phyloP scores from a whole-genome alignment of 2,113 vertebrate genomes.

The Halcyon malimbica region DNA sequence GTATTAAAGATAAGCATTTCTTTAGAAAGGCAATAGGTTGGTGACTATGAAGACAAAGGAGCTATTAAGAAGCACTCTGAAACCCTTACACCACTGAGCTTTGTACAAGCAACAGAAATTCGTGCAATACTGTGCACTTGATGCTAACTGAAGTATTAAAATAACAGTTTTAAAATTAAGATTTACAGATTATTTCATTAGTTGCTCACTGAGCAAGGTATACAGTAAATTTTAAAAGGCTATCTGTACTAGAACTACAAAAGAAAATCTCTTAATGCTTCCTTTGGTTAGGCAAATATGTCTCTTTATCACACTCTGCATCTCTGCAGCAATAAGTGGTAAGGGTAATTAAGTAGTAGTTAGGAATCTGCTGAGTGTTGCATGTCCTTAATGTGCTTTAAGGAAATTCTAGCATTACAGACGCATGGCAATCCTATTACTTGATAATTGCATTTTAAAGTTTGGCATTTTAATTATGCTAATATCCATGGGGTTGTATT shows the following conservation, averaged over 20 bases:
- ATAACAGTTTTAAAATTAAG: not conserved
- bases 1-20: not conserved
- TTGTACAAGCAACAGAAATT: not conserved
- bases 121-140: not conserved
- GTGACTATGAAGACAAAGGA: not conserved
- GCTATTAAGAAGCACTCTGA: not conserved
- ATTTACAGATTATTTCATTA: not conserved
- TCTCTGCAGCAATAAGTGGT: constrained; percentile 6
- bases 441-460: constrained; percentile 56
- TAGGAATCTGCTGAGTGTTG: constrained; percentile 63
- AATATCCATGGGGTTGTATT: constrained; percentile 11
- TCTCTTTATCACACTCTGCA: not conserved
- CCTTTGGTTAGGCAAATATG: not conserved
- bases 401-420: constrained; percentile 22
- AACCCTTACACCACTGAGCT: not conserved
- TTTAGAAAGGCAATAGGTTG: not conserved
- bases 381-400: constrained; percentile 49
- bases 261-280: not conserved
- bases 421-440: constrained; percentile 20
- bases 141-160: not conserved
- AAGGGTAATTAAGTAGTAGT: constrained; percentile 51
- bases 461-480: constrained; percentile 52
- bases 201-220: not conserved
- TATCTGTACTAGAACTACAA: not conserved
- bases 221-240: not conserved